A percentile compares a stretch with the other conserved stretches of the same genome.
Evolutionary conservation across 2,888 invertebrate genomes (phyloP).

Genomic region (Tetranychus truncatus): DNA sequence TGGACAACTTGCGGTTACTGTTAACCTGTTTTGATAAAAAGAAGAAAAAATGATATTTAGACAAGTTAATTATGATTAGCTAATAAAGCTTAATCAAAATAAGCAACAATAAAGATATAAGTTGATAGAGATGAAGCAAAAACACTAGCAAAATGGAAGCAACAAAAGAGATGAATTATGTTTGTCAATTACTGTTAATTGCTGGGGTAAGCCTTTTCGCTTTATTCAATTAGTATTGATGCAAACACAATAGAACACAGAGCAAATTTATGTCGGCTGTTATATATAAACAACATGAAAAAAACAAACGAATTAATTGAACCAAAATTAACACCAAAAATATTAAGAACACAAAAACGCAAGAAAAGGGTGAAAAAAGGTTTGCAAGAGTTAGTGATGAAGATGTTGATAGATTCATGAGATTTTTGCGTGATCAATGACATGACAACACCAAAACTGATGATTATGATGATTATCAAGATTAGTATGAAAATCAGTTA

Average conservation of each 20-base stretch:
- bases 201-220: background rate
- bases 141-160: background rate
- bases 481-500: background rate
- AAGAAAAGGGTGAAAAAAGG: too few species aligned
- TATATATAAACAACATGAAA: too few species aligned
- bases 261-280: too few species aligned
- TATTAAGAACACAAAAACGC: too few species aligned
- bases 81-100: background rate
- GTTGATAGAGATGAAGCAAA: too few species aligned
- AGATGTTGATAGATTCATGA: background rate
- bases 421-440: background rate
- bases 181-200: background rate
- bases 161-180: background rate
- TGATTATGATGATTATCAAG: background rate
- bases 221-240: background rate
- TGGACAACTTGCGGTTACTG: constrained; percentile 83
- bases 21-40: constrained; percentile 44
- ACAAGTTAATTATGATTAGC: background rate
- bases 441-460: background rate
- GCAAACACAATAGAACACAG: background rate
- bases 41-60: background rate
- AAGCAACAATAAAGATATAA: too few species aligned
- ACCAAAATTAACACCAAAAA: too few species aligned
- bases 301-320: too few species aligned
- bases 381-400: background rate